Evolutionary conservation across 2,113 vertebrate genomes (phyloP).

Genomic region (Charadrius vociferus): DNA sequence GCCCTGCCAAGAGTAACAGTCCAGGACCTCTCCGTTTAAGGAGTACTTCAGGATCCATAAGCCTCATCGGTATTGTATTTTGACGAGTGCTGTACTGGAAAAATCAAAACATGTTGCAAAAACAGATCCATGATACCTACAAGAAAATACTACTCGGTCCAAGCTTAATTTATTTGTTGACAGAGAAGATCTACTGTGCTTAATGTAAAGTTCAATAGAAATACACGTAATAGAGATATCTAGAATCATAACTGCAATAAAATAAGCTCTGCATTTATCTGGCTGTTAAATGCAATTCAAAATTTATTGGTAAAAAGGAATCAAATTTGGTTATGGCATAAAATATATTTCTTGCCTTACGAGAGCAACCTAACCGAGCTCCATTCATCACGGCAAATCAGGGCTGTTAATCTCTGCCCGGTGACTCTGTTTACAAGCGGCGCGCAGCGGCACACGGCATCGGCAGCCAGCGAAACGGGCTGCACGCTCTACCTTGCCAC

Average conservation of each 20-base stretch:
- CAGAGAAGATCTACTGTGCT: conserved; percentile 18
- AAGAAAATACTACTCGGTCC: background rate
- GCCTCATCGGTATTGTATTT: background rate
- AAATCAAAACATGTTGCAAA: background rate
- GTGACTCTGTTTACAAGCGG: background rate
- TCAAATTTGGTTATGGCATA: conserved; percentile 62
- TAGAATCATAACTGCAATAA: conserved; percentile 27
- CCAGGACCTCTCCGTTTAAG: background rate
- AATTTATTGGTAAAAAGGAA: conserved; percentile 72
- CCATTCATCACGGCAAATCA: conserved; percentile 40
- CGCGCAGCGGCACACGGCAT: background rate
- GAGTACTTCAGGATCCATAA: background rate
- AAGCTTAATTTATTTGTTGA: conserved; percentile 45
- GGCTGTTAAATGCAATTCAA: conserved; percentile 62
- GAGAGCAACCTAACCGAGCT: conserved; percentile 38
- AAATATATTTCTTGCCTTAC: conserved; percentile 34
- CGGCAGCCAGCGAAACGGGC: background rate
- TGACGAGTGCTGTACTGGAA: background rate
- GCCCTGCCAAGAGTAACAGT: background rate
- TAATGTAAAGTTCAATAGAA: conserved; percentile 48
- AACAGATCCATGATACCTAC: accelerated
- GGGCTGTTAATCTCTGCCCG: background rate
- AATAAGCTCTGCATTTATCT: conserved; percentile 64
- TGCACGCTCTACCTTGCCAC: background rate
- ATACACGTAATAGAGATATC: background rate